Conservation (phyloP, 2,888 invertebrate genomes). For the Apocheima hispidaria region DNA sequence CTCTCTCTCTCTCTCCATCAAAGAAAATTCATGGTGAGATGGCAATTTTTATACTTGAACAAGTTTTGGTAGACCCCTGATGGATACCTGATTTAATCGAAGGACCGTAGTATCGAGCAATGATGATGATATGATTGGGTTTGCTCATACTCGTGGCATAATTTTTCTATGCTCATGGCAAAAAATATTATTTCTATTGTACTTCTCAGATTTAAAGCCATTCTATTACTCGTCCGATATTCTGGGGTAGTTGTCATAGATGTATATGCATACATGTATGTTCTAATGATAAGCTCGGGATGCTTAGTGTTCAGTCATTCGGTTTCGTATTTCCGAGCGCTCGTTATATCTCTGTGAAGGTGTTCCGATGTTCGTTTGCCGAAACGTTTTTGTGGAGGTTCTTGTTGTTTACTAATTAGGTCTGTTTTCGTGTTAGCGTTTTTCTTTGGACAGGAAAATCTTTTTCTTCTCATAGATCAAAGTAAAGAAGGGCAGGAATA, state of each 20-base stretch:
- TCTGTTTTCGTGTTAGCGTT: conserved; percentile 12
- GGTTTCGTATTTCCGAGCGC: background rate
- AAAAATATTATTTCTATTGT: too few species aligned
- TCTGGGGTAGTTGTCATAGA: background rate
- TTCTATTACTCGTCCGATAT: background rate
- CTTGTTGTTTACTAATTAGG: conserved; percentile 17
- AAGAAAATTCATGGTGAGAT: too few species aligned
- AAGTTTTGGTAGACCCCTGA: too few species aligned
- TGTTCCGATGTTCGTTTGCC: background rate
- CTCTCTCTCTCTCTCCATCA: too few species aligned
- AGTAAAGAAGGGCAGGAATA: background rate
- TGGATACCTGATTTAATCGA: too few species aligned
- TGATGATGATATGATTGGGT: background rate
- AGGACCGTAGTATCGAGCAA: too few species aligned
- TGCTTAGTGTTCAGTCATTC: background rate
- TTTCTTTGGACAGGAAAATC: background rate
- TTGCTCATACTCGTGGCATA: background rate
- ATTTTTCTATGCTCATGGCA: too few species aligned
- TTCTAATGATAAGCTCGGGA: conserved; percentile 4
- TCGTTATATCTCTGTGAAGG: background rate
- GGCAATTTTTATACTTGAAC: too few species aligned
- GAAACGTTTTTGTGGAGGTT: conserved; percentile 9
- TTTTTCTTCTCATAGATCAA: conserved; percentile 15
- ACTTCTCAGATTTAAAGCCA: background rate
- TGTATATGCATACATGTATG: background rate